phyloP scores from a whole-genome alignment of 2,888 invertebrate genomes.

The Chloromyia formosa region DNA sequence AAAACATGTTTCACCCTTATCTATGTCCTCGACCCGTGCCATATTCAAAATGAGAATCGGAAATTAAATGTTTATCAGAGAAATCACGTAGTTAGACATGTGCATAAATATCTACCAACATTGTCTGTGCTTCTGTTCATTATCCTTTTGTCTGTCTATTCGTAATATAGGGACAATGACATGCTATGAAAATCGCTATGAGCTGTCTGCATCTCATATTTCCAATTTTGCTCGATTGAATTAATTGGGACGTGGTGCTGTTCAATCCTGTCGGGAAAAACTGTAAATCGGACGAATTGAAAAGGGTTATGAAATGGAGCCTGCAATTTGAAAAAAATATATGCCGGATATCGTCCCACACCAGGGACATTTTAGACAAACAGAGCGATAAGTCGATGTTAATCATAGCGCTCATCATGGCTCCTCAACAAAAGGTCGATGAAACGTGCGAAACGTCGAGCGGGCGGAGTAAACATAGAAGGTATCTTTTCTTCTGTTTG shows the following conservation, averaged over 20 bases:
- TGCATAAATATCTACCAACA: not conserved
- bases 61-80: not conserved
- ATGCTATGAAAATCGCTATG: not conserved
- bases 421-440: no score
- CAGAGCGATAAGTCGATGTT: no score
- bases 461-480: no score
- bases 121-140: not conserved
- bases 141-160: not conserved
- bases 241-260: conserved; percentile 21
- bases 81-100: not conserved
- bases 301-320: no score
- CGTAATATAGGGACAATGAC: not conserved
- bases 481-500: not conserved
- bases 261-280: no score
- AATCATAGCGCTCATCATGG: no score
- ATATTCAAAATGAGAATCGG: not conserved
- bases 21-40: not conserved
- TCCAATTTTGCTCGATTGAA: conserved; percentile 25
- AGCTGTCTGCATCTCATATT: conserved; percentile 1
- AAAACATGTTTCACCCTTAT: no score
- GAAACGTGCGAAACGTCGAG: no score
- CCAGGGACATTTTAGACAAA: no score
- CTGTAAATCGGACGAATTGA: no score
- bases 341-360: no score
- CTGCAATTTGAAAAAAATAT: no score